A percentile compares a stretch with the other conserved stretches of the same genome.
Evolutionary conservation across 2,113 vertebrate species (phyloP).

Genomic region (Perca fluviatilis): DNA sequence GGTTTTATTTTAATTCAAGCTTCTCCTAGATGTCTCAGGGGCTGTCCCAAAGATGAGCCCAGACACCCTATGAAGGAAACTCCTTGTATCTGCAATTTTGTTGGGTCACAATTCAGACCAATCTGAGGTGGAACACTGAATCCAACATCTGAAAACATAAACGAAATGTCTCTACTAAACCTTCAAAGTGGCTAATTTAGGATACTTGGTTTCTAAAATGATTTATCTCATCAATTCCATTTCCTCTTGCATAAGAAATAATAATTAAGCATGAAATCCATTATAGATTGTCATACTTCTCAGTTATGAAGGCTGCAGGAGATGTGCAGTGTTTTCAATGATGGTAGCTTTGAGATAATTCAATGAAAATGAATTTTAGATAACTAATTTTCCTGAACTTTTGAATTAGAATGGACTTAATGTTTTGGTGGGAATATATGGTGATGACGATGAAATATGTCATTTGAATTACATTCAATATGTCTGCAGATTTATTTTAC

Average conservation of each 20-base stretch:
- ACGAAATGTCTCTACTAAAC: background rate
- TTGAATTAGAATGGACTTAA: background rate
- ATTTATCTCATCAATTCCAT: slow-evolving; percentile 21
- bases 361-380: slow-evolving; percentile 29
- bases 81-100: background rate
- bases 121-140: background rate
- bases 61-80: background rate
- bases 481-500: background rate
- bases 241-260: slow-evolving; percentile 31
- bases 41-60: background rate
- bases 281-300: slow-evolving; percentile 52
- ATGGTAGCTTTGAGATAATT: slow-evolving; percentile 31
- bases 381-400: slow-evolving; percentile 10
- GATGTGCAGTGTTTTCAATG: slow-evolving; percentile 23
- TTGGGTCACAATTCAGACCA: background rate
- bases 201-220: slow-evolving; percentile 25
- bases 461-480: background rate
- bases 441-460: background rate
- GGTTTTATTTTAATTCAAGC: slow-evolving; percentile 16
- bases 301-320: slow-evolving; percentile 6
- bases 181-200: slow-evolving; percentile 27
- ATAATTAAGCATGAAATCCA: slow-evolving; percentile 28
- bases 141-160: background rate
- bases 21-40: background rate
- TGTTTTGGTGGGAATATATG: background rate